phyloP scores from a whole-genome alignment of 2,113 vertebrate genomes.

The Erpornis zantholeuca region DNA sequence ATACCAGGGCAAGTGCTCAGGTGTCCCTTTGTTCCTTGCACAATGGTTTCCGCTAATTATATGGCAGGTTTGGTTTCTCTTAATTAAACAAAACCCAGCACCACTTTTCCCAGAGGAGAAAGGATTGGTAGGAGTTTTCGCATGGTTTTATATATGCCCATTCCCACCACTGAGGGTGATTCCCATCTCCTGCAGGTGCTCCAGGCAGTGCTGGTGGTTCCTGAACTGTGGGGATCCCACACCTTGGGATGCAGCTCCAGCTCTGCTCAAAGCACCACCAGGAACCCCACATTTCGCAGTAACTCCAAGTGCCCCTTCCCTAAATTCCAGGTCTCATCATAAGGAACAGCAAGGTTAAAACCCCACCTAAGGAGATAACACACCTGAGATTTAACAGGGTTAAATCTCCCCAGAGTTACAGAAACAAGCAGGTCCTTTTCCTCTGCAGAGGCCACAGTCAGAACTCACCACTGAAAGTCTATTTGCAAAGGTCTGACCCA shows the following conservation, averaged over 20 bases:
- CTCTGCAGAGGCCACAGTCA: neutral
- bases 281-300: fast-evolving
- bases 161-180: neutral
- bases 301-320: neutral
- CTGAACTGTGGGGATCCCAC: fast-evolving
- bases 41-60: neutral
- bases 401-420: neutral
- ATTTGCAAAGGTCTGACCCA: neutral
- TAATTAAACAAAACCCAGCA: neutral
- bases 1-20: neutral
- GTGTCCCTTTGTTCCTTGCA: neutral
- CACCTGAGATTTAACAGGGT: neutral
- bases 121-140: neutral
- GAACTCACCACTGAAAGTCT: neutral
- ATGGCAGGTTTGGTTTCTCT: neutral
- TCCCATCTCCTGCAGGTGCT: neutral
- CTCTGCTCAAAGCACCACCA: neutral
- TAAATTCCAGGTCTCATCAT: neutral
- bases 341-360: neutral
- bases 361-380: neutral
- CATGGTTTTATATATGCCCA: neutral
- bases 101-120: neutral
- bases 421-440: neutral
- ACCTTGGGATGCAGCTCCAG: neutral
- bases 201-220: neutral